Percentiles rank a stretch among this genome's conserved stretches.
These are phyloP conservation scores for Melanotaenia boesemani DNA, from an alignment of 2,797 vertebrate genomes.

Conservation along the genomic window DNA sequence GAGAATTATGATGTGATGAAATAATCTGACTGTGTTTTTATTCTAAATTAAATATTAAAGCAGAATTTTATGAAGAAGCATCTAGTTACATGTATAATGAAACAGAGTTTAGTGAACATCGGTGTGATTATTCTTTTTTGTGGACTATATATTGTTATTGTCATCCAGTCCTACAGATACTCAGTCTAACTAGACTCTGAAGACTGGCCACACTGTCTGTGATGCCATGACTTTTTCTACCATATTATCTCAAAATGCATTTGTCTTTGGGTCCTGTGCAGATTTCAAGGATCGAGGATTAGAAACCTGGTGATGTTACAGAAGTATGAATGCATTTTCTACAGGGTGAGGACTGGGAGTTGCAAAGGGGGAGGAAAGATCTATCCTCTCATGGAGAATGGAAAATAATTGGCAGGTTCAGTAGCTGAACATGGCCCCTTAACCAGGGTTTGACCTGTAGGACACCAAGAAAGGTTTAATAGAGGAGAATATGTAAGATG, in stretches of 20 bases:
- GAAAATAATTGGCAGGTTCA: slow-evolving; percentile 77
- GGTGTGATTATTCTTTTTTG: not conserved
- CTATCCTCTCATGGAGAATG: slow-evolving; percentile 49
- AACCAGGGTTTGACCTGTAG: slow-evolving; percentile 67
- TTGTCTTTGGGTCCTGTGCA: slow-evolving; percentile 18
- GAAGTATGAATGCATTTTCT: slow-evolving; percentile 50
- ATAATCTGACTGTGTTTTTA: not conserved
- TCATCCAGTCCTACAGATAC: not conserved
- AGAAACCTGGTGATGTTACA: slow-evolving; percentile 34
- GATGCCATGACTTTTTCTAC: not conserved
- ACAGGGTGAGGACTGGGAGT: slow-evolving; percentile 13
- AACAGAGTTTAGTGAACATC: not conserved
- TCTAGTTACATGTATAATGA: not conserved
- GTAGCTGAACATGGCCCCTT: slow-evolving; percentile 68
- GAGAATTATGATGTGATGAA: not conserved
- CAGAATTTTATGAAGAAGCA: not conserved
- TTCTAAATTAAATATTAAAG: not conserved
- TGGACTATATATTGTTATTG: not conserved
- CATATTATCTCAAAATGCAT: slow-evolving; percentile 9
- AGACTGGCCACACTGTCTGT: not conserved
- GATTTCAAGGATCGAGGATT: slow-evolving; percentile 28
- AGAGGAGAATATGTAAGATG: slow-evolving; percentile 42
- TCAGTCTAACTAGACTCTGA: not conserved
- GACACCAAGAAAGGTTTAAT: slow-evolving; percentile 56
- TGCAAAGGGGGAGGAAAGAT: slow-evolving; percentile 54